Evolutionary conservation across 2,113 vertebrate species (phyloP).

Genomic region (Tursiops truncatus): DNA sequence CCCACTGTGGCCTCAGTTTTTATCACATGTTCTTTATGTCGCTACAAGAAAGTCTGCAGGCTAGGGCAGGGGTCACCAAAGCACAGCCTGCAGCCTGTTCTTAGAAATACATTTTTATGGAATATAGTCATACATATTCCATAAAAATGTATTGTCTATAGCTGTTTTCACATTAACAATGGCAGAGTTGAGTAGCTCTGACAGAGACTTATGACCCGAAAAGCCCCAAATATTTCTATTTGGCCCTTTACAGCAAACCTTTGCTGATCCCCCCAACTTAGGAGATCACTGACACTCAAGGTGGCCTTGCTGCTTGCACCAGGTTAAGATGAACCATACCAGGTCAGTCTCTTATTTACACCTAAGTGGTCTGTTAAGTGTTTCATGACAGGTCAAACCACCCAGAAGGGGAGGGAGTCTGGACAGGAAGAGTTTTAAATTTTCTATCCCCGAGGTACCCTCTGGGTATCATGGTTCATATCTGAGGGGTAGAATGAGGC

Average conservation of each 20-base stretch:
- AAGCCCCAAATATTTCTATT: background rate
- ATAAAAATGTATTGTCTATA: rapidly evolving
- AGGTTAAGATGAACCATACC: background rate
- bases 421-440: background rate
- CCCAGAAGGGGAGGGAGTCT: background rate
- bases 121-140: background rate
- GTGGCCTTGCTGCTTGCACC: background rate
- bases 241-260: background rate
- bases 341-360: background rate
- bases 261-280: background rate
- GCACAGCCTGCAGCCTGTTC: background rate
- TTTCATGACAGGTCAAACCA: background rate
- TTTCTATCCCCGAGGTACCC: background rate
- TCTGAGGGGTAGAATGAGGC: background rate
- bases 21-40: background rate
- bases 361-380: background rate
- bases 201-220: background rate
- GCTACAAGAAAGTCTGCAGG: background rate
- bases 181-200: background rate
- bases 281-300: background rate
- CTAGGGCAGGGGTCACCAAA: background rate
- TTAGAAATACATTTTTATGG: background rate
- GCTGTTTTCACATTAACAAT: background rate
- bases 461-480: background rate
- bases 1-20: background rate